phyloP scores from a whole-genome alignment of 2,113 vertebrate species.

The Gallinago media region DNA sequence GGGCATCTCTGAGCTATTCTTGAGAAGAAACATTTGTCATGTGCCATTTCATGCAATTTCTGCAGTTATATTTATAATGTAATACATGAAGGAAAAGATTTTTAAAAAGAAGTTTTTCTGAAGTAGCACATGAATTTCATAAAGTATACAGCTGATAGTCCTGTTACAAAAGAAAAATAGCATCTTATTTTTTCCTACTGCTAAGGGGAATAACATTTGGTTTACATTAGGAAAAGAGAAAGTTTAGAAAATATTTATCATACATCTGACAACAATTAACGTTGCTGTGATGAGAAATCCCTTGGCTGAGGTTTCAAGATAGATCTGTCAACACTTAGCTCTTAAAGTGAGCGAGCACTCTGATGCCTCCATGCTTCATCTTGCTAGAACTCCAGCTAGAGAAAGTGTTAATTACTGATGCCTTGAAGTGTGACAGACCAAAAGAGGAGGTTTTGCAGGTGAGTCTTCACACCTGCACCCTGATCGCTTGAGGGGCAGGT shows the following conservation, averaged over 20 bases:
- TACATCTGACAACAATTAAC: not conserved
- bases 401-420: not conserved
- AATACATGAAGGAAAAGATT: not conserved
- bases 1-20: not conserved
- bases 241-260: not conserved
- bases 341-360: not conserved
- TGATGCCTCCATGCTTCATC: not conserved
- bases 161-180: not conserved
- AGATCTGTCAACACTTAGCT: not conserved
- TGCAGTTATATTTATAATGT: not conserved
- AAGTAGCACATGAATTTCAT: not conserved
- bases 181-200: not conserved
- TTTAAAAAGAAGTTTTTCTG: fast-evolving
- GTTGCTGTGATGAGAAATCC: not conserved
- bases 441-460: not conserved
- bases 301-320: not conserved
- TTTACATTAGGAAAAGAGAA: not conserved
- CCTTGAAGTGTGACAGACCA: fast-evolving
- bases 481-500: not conserved
- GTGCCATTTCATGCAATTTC: fast-evolving
- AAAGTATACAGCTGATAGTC: not conserved
- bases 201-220: not conserved
- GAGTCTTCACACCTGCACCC: not conserved
- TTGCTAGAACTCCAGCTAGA: not conserved
- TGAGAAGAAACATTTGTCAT: not conserved